Conservation (phyloP, 1,140 invertebrate species). For the Nylanderia fulva region DNA sequence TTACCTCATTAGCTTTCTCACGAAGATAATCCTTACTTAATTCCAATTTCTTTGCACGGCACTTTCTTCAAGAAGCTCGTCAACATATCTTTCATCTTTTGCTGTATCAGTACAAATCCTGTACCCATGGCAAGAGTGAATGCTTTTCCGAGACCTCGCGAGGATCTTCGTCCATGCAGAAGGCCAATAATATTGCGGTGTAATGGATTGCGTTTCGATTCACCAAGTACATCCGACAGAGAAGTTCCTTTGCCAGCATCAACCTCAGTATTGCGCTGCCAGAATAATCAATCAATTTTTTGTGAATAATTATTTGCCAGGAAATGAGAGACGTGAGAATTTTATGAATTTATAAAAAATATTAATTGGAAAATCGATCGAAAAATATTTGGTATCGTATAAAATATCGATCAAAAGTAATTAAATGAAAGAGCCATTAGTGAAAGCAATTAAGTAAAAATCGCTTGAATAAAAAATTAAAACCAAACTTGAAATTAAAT, state of each 20-base stretch:
- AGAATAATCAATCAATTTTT: background rate
- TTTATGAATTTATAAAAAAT: background rate
- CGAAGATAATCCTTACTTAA: background rate
- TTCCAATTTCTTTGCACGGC: background rate
- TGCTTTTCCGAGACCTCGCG: constrained; percentile 86
- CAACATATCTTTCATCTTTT: constrained; percentile 83
- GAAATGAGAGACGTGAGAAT: background rate
- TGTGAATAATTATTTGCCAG: background rate
- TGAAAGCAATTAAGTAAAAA: background rate
- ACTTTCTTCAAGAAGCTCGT: constrained; percentile 53
- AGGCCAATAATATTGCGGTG: constrained; percentile 87
- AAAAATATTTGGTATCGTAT: background rate
- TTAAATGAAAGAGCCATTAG: no score
- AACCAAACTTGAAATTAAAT: background rate
- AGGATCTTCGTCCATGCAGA: constrained; percentile 87
- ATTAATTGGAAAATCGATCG: background rate
- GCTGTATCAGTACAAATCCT: constrained; percentile 83
- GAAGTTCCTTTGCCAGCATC: constrained; percentile 84
- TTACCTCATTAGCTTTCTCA: constrained; percentile 46
- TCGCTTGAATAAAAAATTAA: background rate
- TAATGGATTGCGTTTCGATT: constrained; percentile 86
- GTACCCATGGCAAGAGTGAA: constrained; percentile 86
- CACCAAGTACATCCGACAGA: constrained; percentile 86
- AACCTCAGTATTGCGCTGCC: constrained; percentile 41
- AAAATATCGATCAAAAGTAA: background rate